Evolutionary conservation across 1,140 invertebrate species (phyloP).

Genomic region (Drosophila tropicalis): DNA sequence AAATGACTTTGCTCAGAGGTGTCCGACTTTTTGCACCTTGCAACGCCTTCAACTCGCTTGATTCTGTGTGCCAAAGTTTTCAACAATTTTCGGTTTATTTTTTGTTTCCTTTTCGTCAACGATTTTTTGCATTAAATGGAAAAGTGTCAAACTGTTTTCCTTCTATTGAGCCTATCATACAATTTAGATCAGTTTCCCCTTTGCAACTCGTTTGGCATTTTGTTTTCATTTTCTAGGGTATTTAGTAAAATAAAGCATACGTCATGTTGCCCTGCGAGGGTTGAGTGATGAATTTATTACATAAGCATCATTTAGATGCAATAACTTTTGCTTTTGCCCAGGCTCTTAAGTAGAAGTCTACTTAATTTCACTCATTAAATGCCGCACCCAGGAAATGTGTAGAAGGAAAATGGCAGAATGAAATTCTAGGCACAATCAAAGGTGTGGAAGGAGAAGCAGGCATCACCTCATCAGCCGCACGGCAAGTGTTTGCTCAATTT

Average conservation of each 20-base stretch:
- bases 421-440: constrained; percentile 42
- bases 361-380: constrained; percentile 69
- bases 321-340: constrained; percentile 18
- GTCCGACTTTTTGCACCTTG: constrained; percentile 15
- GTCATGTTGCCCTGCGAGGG: constrained; percentile 28
- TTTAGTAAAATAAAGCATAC: constrained; percentile 35
- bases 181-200: background rate
- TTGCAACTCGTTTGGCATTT: no score
- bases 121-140: background rate
- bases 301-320: background rate
- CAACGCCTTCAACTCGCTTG: constrained; percentile 8
- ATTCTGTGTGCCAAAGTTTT: constrained; percentile 8
- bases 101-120: background rate
- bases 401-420: constrained; percentile 38
- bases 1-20: constrained; percentile 25
- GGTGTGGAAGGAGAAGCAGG: constrained; percentile 2
- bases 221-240: background rate
- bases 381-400: constrained; percentile 37
- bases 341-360: constrained; percentile 45
- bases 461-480: constrained; percentile 30
- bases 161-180: background rate
- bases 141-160: background rate
- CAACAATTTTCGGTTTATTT: constrained; percentile 4
- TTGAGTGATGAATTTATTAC: background rate
- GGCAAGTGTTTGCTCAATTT: constrained; percentile 43